phyloP scores from a whole-genome alignment of 2,113 vertebrate genomes.

The Leucopternis melanops region DNA sequence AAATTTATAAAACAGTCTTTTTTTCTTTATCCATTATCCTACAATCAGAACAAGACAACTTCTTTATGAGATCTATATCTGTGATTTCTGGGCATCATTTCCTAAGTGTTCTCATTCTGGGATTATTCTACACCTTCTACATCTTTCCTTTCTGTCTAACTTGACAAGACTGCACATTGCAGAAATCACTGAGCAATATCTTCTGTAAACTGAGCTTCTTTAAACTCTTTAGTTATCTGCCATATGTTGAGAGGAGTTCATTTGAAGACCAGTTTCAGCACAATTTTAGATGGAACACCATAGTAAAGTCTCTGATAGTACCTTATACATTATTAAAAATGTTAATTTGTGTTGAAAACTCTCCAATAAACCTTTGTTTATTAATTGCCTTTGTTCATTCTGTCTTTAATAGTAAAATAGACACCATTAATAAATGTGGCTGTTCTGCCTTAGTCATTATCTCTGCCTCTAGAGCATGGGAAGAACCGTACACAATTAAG shows the following conservation, averaged over 20 bases:
- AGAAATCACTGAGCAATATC: background rate
- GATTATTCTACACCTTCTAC: background rate
- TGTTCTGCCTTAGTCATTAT: background rate
- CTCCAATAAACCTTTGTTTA: background rate
- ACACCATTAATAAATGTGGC: background rate
- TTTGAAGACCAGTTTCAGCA: background rate
- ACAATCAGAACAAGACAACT: background rate
- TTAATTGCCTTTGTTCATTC: background rate
- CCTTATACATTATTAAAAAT: background rate
- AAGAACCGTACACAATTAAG: background rate
- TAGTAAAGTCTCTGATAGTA: background rate
- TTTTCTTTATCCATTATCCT: background rate
- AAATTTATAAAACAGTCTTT: background rate
- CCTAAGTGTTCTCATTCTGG: background rate
- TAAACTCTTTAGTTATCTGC: background rate
- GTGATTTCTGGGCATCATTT: background rate
- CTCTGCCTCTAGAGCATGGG: background rate
- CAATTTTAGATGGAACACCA: background rate
- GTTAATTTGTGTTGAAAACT: background rate
- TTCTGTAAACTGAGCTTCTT: background rate
- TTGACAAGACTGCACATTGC: background rate
- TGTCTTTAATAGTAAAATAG: constrained; percentile 19
- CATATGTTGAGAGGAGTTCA: background rate
- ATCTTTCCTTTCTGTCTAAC: background rate
- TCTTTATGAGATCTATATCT: background rate